phyloP scores from a whole-genome alignment of 2,113 vertebrate genomes.

The Pao palembangensis region DNA sequence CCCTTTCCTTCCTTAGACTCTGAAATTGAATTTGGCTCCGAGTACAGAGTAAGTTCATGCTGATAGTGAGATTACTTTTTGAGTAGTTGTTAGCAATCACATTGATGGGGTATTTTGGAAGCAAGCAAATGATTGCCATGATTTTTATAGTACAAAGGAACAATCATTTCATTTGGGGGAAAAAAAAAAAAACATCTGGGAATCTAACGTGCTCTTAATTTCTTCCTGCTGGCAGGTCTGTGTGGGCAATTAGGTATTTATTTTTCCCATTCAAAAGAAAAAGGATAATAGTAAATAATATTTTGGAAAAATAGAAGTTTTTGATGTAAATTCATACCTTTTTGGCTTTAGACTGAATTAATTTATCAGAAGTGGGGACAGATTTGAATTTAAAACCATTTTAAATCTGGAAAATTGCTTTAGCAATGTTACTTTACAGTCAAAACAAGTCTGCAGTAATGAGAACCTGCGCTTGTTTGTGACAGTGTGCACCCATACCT shows the following conservation, averaged over 20 bases:
- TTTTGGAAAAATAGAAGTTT: too few species aligned
- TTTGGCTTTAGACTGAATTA: too few species aligned
- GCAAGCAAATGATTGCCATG: conserved; percentile 6
- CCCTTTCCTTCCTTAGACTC: conserved; percentile 25
- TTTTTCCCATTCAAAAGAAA: conserved; percentile 15
- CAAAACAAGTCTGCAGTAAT: too few species aligned
- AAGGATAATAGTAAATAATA: not conserved
- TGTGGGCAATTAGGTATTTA: conserved; percentile 20
- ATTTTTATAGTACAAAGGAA: not conserved
- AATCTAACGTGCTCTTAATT: conserved; percentile 19
- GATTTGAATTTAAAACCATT: conserved; percentile 2
- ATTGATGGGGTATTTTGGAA: conserved; percentile 11
- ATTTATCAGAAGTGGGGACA: not conserved
- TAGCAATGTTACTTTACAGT: too few species aligned
- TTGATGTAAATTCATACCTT: too few species aligned
- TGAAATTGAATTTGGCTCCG: conserved; percentile 53
- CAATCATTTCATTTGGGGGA: conserved; percentile 29
- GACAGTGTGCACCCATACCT: too few species aligned
- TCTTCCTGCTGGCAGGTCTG: conserved; percentile 23
- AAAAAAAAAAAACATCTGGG: conserved; percentile 21
- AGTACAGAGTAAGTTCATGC: conserved; percentile 37
- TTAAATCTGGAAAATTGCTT: not conserved
- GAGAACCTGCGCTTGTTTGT: too few species aligned
- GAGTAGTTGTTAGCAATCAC: conserved; percentile 19
- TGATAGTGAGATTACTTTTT: conserved; percentile 42